Conservation (phyloP, 2,797 vertebrate genomes). For the Podarcis siculus region DNA sequence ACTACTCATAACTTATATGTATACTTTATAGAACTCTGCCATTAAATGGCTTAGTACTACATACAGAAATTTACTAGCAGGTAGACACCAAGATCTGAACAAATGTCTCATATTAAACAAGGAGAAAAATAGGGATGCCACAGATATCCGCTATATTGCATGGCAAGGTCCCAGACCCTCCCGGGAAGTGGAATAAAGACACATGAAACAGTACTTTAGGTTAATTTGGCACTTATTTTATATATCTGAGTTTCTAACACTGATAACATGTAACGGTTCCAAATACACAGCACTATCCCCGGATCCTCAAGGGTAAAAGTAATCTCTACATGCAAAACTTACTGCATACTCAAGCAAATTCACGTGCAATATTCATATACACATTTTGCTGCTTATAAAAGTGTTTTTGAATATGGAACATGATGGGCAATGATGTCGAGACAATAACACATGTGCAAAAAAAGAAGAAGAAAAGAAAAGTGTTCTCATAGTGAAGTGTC, state of each 20-base stretch:
- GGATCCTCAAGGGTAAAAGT: no score
- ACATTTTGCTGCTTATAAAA: not conserved
- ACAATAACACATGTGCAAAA: not conserved
- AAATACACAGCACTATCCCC: not conserved
- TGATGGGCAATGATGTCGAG: not conserved
- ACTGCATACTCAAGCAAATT: not conserved
- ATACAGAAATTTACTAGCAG: conserved; percentile 30
- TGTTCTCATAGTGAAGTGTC: not conserved
- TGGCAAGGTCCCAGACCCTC: no score
- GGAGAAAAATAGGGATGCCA: not conserved
- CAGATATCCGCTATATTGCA: not conserved
- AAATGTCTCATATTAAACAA: not conserved
- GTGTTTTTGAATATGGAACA: not conserved
- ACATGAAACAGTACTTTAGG: no score
- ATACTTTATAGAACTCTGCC: conserved; percentile 13
- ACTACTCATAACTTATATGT: conserved; percentile 25
- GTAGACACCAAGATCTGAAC: not conserved
- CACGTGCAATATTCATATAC: not conserved
- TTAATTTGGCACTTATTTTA: no score
- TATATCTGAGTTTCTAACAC: no score
- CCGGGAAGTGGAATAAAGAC: no score
- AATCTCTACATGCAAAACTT: not conserved
- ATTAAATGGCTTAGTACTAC: conserved; percentile 37
- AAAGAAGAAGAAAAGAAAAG: no score
- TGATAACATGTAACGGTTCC: not conserved